Evolutionary conservation across 2,797 vertebrate species (phyloP).

Genomic region (Tachyglossus aculeatus): DNA sequence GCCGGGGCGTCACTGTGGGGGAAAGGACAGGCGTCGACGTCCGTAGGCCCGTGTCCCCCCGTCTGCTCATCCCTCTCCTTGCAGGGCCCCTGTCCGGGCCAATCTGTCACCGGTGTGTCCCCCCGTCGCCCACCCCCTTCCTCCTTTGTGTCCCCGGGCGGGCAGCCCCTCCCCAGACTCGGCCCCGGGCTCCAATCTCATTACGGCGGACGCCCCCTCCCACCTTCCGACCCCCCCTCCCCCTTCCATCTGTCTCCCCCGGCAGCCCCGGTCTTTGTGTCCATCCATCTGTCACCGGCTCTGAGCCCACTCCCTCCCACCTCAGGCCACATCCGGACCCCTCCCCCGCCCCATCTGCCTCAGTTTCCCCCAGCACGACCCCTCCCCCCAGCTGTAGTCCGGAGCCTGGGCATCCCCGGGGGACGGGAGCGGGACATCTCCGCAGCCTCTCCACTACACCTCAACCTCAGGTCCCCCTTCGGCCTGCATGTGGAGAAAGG

Average conservation of each 20-base stretch:
- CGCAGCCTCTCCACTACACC: constrained; percentile 55
- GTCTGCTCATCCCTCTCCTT: background rate
- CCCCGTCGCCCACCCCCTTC: constrained; percentile 53
- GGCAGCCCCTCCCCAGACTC: constrained; percentile 60
- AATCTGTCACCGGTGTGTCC: constrained; percentile 49
- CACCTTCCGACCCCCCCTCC: constrained; percentile 64
- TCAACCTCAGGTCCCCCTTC: constrained; percentile 47
- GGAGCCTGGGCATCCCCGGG: too few relatives aligned
- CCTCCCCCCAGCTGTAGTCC: too few relatives aligned
- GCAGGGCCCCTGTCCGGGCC: constrained; percentile 31
- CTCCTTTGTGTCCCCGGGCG: constrained; percentile 55
- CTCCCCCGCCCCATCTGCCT: too few relatives aligned
- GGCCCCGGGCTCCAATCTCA: constrained; percentile 71
- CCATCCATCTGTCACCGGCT: constrained; percentile 75
- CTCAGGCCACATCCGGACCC: too few relatives aligned
- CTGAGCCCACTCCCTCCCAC: constrained; percentile 59
- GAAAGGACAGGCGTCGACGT: constrained; percentile 8
- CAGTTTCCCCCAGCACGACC: too few relatives aligned
- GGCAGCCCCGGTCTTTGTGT: constrained; percentile 73
- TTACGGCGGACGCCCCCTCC: constrained; percentile 68
- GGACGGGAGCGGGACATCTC: too few relatives aligned
- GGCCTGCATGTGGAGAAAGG: too few relatives aligned
- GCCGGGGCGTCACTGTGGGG: background rate
- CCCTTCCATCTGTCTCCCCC: constrained; percentile 76
- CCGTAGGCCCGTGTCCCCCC: background rate